Evolutionary conservation across 2,113 vertebrate genomes (phyloP), one percentile per base, ranked within the genome.

Genomic region (Chrysemys picta): DNA sequence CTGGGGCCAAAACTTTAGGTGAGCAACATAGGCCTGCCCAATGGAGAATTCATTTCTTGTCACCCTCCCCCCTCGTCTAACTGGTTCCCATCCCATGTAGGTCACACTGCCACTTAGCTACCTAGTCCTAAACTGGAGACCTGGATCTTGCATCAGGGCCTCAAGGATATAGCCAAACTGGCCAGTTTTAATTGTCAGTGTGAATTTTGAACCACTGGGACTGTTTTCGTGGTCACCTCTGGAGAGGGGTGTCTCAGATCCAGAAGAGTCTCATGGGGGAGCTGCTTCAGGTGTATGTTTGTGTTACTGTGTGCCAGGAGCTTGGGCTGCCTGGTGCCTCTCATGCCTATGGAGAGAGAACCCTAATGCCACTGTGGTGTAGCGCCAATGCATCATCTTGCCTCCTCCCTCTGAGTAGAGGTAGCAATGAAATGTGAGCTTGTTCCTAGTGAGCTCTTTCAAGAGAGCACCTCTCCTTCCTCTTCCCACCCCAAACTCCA

Each of bases 341-440:
- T 69, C 62, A 11, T 92, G 89, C 38, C 88, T 93, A 82, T 95
- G 92, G 84, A 95, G 88, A 93, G 90, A 88, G 96, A 90, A 24
- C 57, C 87, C 80, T 95, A 91, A 9, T 94, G 88, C 85, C 78
- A 27, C 90, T 88, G 35, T 95, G 93, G 88, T 87, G 82, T 88
- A 89, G 84, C 88, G 84, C 50, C 84, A 87, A 82, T 90, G 89
- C 91, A 79, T 81, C 94, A 49, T 94, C 83, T 93, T 95, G 62
- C 65, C 76, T 95, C 22, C 57, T 96, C 75, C 84, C 78, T 91
- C 82, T 97, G 88, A 93, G 88, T 80, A 91, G 85, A 92, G 57
- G 82, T 93, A 95, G 92, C 84, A 90, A 42, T 94, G 87, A 94
- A 95, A 91, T 85, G 76, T 94, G 96, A 96, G 91, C 88, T 95